These are phyloP conservation scores for Oreonectes daqikongensis DNA, from an alignment of 2,797 vertebrate species.

Conservation along the genomic window DNA sequence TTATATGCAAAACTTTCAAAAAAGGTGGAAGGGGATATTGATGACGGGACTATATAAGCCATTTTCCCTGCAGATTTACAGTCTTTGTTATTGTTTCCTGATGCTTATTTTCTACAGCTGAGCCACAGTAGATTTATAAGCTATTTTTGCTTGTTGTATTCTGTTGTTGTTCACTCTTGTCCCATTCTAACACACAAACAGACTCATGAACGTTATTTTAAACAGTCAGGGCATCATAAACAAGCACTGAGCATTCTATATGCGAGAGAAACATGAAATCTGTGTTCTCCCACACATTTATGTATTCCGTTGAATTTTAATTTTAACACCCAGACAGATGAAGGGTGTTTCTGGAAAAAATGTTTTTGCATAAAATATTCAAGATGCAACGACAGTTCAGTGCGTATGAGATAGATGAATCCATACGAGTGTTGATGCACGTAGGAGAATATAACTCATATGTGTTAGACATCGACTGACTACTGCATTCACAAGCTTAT, in stretches of 20 bases:
- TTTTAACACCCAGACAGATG: conserved; percentile 10
- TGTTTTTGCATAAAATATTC: conserved; percentile 49
- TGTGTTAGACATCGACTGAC: conserved; percentile 20
- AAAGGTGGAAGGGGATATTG: neutral
- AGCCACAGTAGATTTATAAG: conserved; percentile 9
- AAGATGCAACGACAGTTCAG: conserved; percentile 35
- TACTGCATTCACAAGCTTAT: conserved; percentile 11
- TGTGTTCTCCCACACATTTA: conserved; percentile 21
- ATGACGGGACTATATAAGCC: conserved; percentile 1
- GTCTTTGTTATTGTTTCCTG: conserved; percentile 2
- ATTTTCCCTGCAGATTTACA: conserved; percentile 7
- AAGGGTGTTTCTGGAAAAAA: conserved; percentile 37
- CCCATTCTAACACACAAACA: conserved; percentile 1
- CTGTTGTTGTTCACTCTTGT: neutral
- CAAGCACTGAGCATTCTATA: conserved; percentile 6
- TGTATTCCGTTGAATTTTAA: conserved; percentile 32
- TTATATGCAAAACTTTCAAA: conserved; percentile 25
- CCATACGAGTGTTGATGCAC: conserved; percentile 23
- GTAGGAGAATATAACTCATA: conserved; percentile 12
- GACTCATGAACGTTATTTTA: neutral
- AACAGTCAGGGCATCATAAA: neutral
- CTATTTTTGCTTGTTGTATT: conserved; percentile 14
- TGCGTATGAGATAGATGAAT: conserved; percentile 39
- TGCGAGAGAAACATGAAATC: neutral
- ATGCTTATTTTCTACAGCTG: conserved; percentile 20